A percentile compares a stretch with the other conserved stretches of the same genome.
Conservation (phyloP, 2,888 invertebrate species). For the Spodoptera picta region DNA sequence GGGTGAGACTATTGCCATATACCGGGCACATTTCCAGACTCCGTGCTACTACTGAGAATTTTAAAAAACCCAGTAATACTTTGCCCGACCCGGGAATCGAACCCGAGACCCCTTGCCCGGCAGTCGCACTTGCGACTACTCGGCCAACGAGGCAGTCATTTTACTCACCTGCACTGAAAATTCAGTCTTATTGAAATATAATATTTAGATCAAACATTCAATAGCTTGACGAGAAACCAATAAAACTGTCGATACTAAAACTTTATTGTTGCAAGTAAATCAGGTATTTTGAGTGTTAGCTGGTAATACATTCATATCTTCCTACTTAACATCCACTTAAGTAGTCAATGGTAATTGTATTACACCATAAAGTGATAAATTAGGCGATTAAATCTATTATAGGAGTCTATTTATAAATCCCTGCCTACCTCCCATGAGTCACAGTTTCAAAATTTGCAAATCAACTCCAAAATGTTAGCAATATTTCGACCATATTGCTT, state of each 20-base stretch:
- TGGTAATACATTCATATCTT: conserved; percentile 43
- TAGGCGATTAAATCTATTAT: conserved; percentile 68
- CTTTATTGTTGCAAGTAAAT: conserved; percentile 42
- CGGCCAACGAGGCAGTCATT: too few species aligned
- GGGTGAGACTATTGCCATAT: too few species aligned
- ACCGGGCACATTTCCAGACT: too few species aligned
- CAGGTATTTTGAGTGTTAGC: conserved; percentile 20
- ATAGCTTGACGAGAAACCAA: conserved; percentile 12
- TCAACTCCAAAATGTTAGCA: conserved; percentile 59
- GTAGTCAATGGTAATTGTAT: conserved; percentile 64
- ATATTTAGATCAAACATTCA: conserved; percentile 8
- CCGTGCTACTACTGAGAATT: too few species aligned
- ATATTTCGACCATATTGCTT: conserved; percentile 21
- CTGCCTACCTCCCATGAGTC: conserved; percentile 70
- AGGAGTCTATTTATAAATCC: conserved; percentile 56
- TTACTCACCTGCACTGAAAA: not conserved
- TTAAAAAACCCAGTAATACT: too few species aligned
- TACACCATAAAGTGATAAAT: conserved; percentile 72
- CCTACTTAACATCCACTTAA: conserved; percentile 40
- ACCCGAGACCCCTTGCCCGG: too few species aligned
- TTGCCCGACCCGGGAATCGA: too few species aligned
- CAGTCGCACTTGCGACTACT: too few species aligned
- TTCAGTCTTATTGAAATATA: not conserved
- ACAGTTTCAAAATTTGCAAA: conserved; percentile 68
- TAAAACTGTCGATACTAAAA: conserved; percentile 42